Conservation (phyloP, 2,888 invertebrate genomes). For the Trissolcus brochymenae region DNA sequence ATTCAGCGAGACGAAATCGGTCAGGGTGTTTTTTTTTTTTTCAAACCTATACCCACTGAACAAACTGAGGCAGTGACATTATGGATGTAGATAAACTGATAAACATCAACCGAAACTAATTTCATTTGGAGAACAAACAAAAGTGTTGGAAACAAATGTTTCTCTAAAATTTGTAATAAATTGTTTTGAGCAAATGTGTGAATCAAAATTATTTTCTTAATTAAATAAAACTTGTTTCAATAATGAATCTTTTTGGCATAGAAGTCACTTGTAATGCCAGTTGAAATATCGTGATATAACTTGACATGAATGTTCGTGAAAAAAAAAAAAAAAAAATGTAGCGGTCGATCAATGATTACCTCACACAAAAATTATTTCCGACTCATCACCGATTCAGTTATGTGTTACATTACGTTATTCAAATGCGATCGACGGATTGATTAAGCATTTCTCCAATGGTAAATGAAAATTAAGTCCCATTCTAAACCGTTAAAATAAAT, state of each 20-base stretch:
- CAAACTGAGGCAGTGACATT: not conserved
- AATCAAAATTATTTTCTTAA: too few relatives aligned
- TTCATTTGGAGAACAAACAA: too few relatives aligned
- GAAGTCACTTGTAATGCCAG: too few relatives aligned
- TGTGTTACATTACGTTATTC: slow-evolving; percentile 16
- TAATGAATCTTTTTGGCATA: too few relatives aligned
- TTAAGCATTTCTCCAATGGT: slow-evolving; percentile 27
- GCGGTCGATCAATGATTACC: not conserved
- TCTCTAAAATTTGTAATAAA: too few relatives aligned
- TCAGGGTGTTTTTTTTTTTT: not conserved
- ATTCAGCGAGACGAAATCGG: slow-evolving; percentile 12
- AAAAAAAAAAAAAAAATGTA: too few relatives aligned
- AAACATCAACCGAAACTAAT: slow-evolving; percentile 27
- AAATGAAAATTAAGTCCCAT: slow-evolving; percentile 34
- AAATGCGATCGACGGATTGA: slow-evolving; percentile 18
- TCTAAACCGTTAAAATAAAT: slow-evolving; percentile 48
- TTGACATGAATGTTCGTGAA: slow-evolving; percentile 1
- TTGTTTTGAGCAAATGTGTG: too few relatives aligned
- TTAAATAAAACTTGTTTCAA: too few relatives aligned
- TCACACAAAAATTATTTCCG: slow-evolving; percentile 25
- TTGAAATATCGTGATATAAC: not conserved
- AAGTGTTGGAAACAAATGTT: too few relatives aligned
- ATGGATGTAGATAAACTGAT: slow-evolving; percentile 15
- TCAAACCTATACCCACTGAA: not conserved
- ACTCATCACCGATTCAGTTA: slow-evolving; percentile 46